Evolutionary conservation across 2,113 vertebrate genomes (phyloP), one percentile per base, ranked within the genome.

Genomic region (Epinephelus fuscoguttatus): DNA sequence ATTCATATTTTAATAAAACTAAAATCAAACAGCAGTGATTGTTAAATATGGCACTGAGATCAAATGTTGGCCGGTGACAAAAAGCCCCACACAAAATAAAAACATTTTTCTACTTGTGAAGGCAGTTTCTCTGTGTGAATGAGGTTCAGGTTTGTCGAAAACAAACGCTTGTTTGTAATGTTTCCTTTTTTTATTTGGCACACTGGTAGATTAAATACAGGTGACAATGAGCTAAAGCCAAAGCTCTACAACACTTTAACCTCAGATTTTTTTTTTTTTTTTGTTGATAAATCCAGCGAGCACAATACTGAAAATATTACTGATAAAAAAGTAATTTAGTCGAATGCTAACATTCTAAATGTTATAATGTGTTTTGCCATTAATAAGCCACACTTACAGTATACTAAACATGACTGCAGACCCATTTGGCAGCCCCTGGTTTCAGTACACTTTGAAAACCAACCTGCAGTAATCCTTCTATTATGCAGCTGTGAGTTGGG

Each of bases 21-120:
- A 23, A 23, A 56, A 56, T 25, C 4, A 4, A 59, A 52, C 55
- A 82, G 80, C 18, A 4, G 25, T 40, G 5, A 17, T 52, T 42
- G 18, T 67, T 66, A 30, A 45, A 57, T 76, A 79, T 84, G 88
- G 81, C 78, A 89, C 88, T 27, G 50, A 50, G 50, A 89, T 79
- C 53, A 78, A 30, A 62, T 64, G 56, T 61, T 87, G 78, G 70
- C 78, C 70, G 25, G 37, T 2, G 1, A 71, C 4, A 10, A 62
- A 50, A 15, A 75, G n/a, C 1, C 8, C 3, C 7, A 56, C 17
- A 63, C 4, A 40, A 42, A 59, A 59, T 27, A 23, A 57, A 25
- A 67, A 50, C 6, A 21, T 49, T 45, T 62, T 30, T 33, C n/a
- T 18, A 27, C 53, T 37, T 25, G 40, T 69, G 23, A 64, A 47